phyloP scores from a whole-genome alignment of 2,113 vertebrate genomes.

The Scophthalmus maximus region DNA sequence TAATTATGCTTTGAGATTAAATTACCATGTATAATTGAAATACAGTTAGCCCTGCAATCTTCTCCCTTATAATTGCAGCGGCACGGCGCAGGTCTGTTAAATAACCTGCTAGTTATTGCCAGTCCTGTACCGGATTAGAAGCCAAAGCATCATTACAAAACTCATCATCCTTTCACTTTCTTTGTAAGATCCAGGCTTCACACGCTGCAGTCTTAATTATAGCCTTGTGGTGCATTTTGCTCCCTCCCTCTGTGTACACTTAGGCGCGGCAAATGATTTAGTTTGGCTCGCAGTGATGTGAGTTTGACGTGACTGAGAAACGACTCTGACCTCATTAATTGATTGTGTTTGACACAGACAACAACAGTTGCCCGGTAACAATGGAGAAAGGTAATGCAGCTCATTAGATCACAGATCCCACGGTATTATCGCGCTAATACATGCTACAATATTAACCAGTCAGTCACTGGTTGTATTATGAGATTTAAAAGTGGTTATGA shows the following conservation, averaged over 20 bases:
- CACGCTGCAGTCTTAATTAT: constrained; percentile 39
- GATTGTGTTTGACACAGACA: constrained; percentile 19
- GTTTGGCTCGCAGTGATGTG: constrained; percentile 11
- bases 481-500: too few relatives aligned
- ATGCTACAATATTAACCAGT: too few relatives aligned
- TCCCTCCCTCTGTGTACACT: constrained; percentile 25
- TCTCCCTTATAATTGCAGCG: constrained; percentile 21
- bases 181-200: constrained; percentile 28
- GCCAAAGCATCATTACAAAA: constrained; percentile 33
- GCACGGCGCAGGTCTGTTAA: constrained; percentile 12
- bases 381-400: neutral
- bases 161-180: constrained; percentile 37
- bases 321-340: constrained; percentile 17
- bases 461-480: neutral
- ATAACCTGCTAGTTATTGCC: constrained; percentile 43
- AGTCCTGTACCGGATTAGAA: constrained; percentile 29
- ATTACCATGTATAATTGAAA: constrained; percentile 61
- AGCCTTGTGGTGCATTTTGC: constrained; percentile 15
- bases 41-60: constrained; percentile 28
- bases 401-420: constrained; percentile 10
- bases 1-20: constrained; percentile 62
- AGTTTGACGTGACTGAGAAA: neutral
- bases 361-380: neutral
- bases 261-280: constrained; percentile 22
- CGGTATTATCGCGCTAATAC: neutral